Evolutionary conservation across 2,888 invertebrate genomes (phyloP), one percentile per base, ranked within the genome.

Genomic region (Campoletis raptor): DNA sequence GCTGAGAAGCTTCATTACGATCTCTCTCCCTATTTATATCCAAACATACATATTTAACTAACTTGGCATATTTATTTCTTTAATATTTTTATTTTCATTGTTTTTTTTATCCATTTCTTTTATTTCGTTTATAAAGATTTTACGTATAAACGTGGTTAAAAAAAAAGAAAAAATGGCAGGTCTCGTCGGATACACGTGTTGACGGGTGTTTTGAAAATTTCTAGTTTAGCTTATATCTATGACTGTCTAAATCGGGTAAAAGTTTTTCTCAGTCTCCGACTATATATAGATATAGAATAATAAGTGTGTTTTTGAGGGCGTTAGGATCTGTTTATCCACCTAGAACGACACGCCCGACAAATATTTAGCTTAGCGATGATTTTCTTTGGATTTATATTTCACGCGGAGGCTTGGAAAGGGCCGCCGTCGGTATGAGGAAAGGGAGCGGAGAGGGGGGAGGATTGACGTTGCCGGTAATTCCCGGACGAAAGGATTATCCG

Each of bases 301-400:
- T 30, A 45, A 9, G 61, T 10, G 61, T 61, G 61, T 61, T 61
- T 45, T 24, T 42, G 66, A 66, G 37, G 77, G 73, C 73, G 81
- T 70, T 70, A 82, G 90, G 93, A 93, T 93, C 93, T 93, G 93
- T 94, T 93, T 93, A 92, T 93, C 93, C 91, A 93, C 92, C 91
- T 91, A 90, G 91, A 89, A 90, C 90, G 92, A 94, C 93, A 93
- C 92, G 93, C 92, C 92, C 92, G 92, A 93, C 92, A 94, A 94
- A 94, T 94, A 94, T 94, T 94, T 93, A 92, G 91, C 89, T 91
- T 91, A 89, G 90, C 85, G 81, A 91, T 91, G 91, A 92, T 89
- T 61, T 40, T 48, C 69, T 85, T 57, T 70, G 80, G 81, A 78
- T 79, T 85, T 85, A 66, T 85, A 85, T 87, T 86, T 89, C 82